A percentile compares a stretch with the other conserved stretches of the same genome.
Evolutionary conservation across 2,888 invertebrate species (phyloP).

Genomic region (Balanococcus diminutus): DNA sequence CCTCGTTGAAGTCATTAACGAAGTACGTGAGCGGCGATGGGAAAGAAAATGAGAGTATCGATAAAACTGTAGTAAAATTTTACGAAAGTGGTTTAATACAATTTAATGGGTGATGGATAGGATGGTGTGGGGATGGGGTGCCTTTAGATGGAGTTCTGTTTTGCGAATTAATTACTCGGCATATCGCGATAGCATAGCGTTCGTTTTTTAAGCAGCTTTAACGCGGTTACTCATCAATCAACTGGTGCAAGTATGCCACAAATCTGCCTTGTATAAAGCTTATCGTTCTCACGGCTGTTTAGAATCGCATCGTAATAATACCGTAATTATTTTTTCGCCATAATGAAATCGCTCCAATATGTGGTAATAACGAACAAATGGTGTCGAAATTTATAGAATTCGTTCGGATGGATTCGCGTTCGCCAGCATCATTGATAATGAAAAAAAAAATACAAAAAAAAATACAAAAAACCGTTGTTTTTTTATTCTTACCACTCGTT

Average conservation of each 20-base stretch:
- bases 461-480: background rate
- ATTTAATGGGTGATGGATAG: background rate
- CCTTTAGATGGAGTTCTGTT: background rate
- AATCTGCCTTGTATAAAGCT: slow-evolving; percentile 7
- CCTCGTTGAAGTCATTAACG: background rate
- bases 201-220: background rate
- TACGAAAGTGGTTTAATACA: background rate
- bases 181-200: background rate
- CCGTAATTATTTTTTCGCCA: background rate
- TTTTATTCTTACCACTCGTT: background rate
- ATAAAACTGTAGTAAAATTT: background rate
- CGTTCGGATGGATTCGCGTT: background rate
- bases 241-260: slow-evolving; percentile 9
- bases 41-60: background rate
- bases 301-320: background rate
- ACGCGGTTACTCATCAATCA: slow-evolving; percentile 23
- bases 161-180: background rate
- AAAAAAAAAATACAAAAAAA: background rate
- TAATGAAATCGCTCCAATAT: slow-evolving; percentile 4
- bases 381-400: background rate
- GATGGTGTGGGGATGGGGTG: background rate
- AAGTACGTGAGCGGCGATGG: background rate
- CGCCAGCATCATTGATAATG: background rate
- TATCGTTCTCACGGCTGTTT: slow-evolving; percentile 11
- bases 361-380: background rate